phyloP scores from a whole-genome alignment of 2,888 invertebrate species.

The Graphium colonna region DNA sequence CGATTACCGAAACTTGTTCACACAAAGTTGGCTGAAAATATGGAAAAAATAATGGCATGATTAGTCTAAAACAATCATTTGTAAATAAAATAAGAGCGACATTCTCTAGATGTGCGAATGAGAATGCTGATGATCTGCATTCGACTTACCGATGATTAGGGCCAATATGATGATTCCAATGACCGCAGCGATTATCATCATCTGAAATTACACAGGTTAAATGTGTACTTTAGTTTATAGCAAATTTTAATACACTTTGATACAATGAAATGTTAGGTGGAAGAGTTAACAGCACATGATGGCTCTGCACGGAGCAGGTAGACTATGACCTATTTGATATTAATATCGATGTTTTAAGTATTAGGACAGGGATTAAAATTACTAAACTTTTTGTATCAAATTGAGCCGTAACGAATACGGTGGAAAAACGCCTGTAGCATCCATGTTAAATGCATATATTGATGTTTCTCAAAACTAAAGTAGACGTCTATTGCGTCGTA shows the following conservation, averaged over 20 bases:
- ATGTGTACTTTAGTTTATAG: not conserved
- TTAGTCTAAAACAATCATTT: conserved; percentile 58
- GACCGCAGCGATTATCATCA: conserved; percentile 95
- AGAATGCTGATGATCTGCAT: not conserved
- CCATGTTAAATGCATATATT: too few relatives aligned
- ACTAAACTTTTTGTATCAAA: too few relatives aligned
- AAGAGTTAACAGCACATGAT: too few relatives aligned
- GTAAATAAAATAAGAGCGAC: conserved; percentile 31
- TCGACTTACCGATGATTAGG: conserved; percentile 91
- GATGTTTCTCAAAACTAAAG: too few relatives aligned
- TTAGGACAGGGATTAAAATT: too few relatives aligned
- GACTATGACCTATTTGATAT: too few relatives aligned
- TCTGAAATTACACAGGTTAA: conserved; percentile 67
- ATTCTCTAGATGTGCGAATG: conserved; percentile 36
- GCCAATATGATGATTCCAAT: conserved; percentile 91
- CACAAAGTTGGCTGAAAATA: conserved; percentile 78
- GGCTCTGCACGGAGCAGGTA: too few relatives aligned
- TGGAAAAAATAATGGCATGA: conserved; percentile 61
- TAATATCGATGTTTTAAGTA: too few relatives aligned
- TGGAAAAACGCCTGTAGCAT: too few relatives aligned
- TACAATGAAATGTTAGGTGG: too few relatives aligned
- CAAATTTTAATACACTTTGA: not conserved
- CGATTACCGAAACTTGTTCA: conserved; percentile 75
- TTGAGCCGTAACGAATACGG: too few relatives aligned
- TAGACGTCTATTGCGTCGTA: too few relatives aligned